Evolutionary conservation across 1,140 invertebrate genomes (phyloP).

Genomic region (Apis laboriosa): DNA sequence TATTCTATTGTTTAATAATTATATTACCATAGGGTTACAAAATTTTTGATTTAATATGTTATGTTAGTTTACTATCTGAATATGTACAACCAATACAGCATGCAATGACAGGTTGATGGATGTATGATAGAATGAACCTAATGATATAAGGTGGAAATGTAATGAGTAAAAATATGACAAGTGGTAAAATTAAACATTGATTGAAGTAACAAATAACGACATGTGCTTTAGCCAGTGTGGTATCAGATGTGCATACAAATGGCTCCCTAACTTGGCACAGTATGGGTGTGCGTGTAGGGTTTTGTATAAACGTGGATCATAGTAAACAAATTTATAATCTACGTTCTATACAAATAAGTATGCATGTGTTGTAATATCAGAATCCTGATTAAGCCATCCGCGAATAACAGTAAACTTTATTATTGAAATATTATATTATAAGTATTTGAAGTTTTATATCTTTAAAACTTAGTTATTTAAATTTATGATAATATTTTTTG

Average conservation of each 20-base stretch:
- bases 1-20: constrained; percentile 41
- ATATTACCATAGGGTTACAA: constrained; percentile 59
- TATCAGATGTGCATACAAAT: constrained; percentile 64
- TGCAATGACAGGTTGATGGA: constrained; percentile 57
- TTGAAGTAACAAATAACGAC: constrained; percentile 52
- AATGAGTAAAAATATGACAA: constrained; percentile 53
- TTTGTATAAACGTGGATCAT: constrained; percentile 62
- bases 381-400: constrained; percentile 65
- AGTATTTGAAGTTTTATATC: not conserved
- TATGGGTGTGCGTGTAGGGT: constrained; percentile 62
- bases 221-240: constrained; percentile 59
- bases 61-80: constrained; percentile 73
- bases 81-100: constrained; percentile 72
- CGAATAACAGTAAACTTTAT: constrained; percentile 57
- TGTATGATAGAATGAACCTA: constrained; percentile 61
- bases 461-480: constrained; percentile 15
- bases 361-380: constrained; percentile 67
- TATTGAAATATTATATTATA: constrained; percentile 19
- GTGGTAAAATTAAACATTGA: constrained; percentile 56
- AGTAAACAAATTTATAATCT: constrained; percentile 52
- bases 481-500: constrained; percentile 10
- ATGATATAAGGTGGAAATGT: constrained; percentile 59
- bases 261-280: constrained; percentile 56
- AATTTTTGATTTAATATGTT: constrained; percentile 65
- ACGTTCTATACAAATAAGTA: constrained; percentile 57